Evolutionary conservation across 2,113 vertebrate genomes (phyloP).

Genomic region (Eudyptes chrysolophus): DNA sequence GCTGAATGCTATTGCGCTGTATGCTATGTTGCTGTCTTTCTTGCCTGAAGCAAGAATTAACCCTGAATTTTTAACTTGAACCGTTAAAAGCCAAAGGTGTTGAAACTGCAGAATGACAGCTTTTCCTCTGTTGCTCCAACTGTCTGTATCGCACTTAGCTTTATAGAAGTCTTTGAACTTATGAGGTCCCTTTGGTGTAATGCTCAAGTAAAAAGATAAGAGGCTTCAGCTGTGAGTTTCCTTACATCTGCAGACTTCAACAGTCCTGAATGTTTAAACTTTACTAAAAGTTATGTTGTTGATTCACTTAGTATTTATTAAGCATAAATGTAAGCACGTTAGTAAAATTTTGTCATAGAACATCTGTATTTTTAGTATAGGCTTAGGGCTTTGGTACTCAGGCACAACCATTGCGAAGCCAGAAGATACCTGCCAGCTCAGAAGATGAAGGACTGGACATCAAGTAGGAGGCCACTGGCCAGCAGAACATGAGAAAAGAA

Average conservation of each 20-base stretch:
- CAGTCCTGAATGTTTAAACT: background rate
- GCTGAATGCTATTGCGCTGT: background rate
- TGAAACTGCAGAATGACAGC: background rate
- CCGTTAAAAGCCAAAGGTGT: background rate
- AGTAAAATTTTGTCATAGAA: background rate
- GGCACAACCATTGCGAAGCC: background rate
- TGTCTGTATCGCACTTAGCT: background rate
- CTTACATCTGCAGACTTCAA: background rate
- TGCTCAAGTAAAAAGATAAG: background rate
- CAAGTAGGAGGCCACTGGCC: background rate
- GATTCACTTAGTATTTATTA: background rate
- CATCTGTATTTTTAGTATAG: background rate
- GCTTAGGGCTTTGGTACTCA: background rate
- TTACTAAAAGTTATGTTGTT: background rate
- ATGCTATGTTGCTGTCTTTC: background rate
- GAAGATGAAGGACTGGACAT: background rate
- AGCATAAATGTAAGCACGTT: background rate
- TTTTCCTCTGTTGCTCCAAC: background rate
- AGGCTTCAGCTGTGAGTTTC: background rate
- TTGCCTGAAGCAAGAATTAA: background rate
- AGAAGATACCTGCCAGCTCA: background rate
- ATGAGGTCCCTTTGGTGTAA: background rate
- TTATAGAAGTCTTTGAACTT: background rate
- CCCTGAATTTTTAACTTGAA: background rate
- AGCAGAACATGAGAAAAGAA: constrained; percentile 25